A percentile compares a stretch with the other conserved stretches of the same genome.
phyloP scores from a whole-genome alignment of 1,140 invertebrate species.

The Agrilus planipennis region DNA sequence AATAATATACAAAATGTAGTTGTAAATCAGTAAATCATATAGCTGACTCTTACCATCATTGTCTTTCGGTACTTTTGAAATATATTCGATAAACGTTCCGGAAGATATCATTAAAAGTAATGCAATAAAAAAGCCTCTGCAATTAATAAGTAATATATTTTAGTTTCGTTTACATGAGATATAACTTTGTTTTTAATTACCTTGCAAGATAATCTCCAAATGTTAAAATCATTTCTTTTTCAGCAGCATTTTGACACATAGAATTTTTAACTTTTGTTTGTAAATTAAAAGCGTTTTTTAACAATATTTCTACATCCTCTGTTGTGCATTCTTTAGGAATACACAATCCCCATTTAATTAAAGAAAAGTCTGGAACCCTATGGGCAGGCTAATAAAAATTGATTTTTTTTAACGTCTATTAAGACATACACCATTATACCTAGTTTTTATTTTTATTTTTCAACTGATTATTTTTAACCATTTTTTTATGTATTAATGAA shows the following conservation, averaged over 20 bases:
- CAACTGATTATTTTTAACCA: no score
- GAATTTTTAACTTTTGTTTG: slow-evolving; percentile 9
- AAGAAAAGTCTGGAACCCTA: slow-evolving; percentile 45
- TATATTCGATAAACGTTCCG: no score
- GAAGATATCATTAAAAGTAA: no score
- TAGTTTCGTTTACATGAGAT: slow-evolving; percentile 1
- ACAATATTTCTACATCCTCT: slow-evolving; percentile 38
- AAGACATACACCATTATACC: no score
- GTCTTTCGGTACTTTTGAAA: no score
- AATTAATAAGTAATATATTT: slow-evolving; percentile 5
- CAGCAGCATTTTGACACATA: slow-evolving; percentile 16
- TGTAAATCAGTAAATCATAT: no score
- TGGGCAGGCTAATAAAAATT: slow-evolving; percentile 44
- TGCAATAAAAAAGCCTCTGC: no score
- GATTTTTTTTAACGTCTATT: no score
- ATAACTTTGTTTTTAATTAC: slow-evolving; percentile 2
- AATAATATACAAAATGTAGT: no score
- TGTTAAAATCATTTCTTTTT: not conserved
- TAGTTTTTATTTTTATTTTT: no score
- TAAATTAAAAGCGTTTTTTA: slow-evolving; percentile 13
- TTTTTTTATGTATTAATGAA: no score
- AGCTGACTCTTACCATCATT: no score
- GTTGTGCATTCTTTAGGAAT: slow-evolving; percentile 45
- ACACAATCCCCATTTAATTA: slow-evolving; percentile 49
- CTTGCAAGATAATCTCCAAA: slow-evolving; percentile 9